Conservation (phyloP, 2,888 invertebrate species). For the Hydrotaea diabolus region DNA sequence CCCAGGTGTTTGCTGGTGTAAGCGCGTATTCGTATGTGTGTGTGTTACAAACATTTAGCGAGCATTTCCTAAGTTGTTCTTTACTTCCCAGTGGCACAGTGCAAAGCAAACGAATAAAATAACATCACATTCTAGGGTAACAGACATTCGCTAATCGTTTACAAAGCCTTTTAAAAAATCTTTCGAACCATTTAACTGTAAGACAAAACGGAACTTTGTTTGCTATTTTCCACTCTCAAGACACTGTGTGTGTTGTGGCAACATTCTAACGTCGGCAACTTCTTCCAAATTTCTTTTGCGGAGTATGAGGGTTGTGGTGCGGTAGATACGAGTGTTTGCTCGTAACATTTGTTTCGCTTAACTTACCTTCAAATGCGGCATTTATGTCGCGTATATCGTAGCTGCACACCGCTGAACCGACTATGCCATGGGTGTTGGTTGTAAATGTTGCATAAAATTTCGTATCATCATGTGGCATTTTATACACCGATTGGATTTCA, state of each 20-base stretch:
- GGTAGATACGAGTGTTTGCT: too few relatives aligned
- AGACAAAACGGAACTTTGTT: too few relatives aligned
- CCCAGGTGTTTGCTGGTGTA: not conserved
- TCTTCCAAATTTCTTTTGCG: too few relatives aligned
- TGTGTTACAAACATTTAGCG: constrained; percentile 33
- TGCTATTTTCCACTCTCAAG: too few relatives aligned
- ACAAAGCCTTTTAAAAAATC: too few relatives aligned
- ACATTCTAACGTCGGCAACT: too few relatives aligned
- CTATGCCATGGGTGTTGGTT: constrained; percentile 96
- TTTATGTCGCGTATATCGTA: constrained; percentile 95
- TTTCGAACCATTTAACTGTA: too few relatives aligned
- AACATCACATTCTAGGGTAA: too few relatives aligned
- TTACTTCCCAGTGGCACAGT: not conserved
- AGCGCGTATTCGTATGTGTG: not conserved
- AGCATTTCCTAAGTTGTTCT: constrained; percentile 10
- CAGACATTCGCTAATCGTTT: too few relatives aligned
- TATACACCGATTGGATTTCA: constrained; percentile 98
- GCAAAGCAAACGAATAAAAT: too few relatives aligned
- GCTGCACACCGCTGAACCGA: constrained; percentile 98
- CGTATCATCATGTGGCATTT: constrained; percentile 93
- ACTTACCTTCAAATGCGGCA: constrained; percentile 93
- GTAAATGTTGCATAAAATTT: constrained; percentile 98
- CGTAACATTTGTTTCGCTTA: constrained; percentile 4
- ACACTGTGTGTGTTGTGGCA: too few relatives aligned
- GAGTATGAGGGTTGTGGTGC: too few relatives aligned